phyloP scores from a whole-genome alignment of 2,113 vertebrate species.

The Eulemur macaco region DNA sequence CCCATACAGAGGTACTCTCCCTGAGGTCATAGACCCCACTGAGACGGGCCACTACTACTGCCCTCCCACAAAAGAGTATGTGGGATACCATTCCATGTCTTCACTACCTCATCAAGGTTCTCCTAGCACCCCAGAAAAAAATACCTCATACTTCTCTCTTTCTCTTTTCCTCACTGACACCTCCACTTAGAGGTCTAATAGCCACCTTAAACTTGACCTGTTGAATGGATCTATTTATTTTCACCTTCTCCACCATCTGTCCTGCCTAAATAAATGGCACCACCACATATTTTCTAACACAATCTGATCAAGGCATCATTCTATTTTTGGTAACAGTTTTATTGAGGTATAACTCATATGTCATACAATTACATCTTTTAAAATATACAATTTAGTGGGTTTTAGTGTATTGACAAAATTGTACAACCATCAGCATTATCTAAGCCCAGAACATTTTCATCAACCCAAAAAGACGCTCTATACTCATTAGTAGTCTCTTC shows the following conservation, averaged over 20 bases:
- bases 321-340: background rate
- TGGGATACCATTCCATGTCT: background rate
- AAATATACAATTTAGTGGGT: background rate
- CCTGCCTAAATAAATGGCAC: background rate
- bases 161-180: background rate
- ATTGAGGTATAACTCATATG: background rate
- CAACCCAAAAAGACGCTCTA: background rate
- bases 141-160: background rate
- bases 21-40: background rate
- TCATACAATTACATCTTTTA: background rate
- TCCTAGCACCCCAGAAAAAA: background rate
- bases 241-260: background rate
- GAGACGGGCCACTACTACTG: background rate
- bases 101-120: background rate
- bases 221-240: constrained; percentile 2
- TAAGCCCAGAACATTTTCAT: background rate
- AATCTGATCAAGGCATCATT: background rate
- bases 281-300: background rate
- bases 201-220: background rate
- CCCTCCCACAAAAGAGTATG: background rate
- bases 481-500: background rate
- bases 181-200: background rate
- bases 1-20: background rate
- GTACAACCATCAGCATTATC: background rate
- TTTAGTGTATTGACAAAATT: background rate